Evolutionary conservation across 2,888 invertebrate genomes (phyloP).

Genomic region (Drosophila macrospina): DNA sequence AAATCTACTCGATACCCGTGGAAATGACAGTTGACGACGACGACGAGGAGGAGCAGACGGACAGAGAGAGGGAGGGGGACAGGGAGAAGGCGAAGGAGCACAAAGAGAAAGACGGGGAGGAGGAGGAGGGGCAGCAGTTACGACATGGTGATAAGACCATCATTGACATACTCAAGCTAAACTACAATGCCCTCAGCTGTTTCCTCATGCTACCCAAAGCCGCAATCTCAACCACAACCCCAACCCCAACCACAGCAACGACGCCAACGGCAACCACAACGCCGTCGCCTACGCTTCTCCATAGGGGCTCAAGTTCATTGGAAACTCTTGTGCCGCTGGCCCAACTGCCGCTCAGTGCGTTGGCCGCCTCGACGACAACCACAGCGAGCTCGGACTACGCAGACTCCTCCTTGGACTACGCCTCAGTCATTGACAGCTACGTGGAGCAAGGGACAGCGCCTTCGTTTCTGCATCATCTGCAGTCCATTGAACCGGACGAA

Average conservation of each 20-base stretch:
- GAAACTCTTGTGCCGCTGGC: constrained; percentile 71
- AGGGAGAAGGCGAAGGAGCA: constrained; percentile 3
- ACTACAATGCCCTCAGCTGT: constrained; percentile 82
- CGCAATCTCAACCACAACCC: constrained; percentile 47
- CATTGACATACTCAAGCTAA: constrained; percentile 79
- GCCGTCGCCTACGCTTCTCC: constrained; percentile 6
- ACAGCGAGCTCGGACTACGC: constrained; percentile 50
- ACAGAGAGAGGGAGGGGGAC: constrained; percentile 16
- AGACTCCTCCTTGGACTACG: constrained; percentile 56
- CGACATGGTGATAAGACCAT: constrained; percentile 81
- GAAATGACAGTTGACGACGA: constrained; percentile 63
- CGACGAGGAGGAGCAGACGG: constrained; percentile 30
- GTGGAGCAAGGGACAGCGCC: constrained; percentile 38
- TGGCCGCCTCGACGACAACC: constrained; percentile 60
- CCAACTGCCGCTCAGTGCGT: constrained; percentile 56
- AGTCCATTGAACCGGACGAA: constrained; percentile 60
- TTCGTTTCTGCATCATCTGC: constrained; percentile 72
- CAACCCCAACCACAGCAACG: constrained; percentile 33
- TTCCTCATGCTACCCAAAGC: constrained; percentile 80
- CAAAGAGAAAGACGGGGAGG: constrained; percentile 8
- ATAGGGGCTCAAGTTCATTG: constrained; percentile 73
- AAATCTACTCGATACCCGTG: constrained; percentile 78
- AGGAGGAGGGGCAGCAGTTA: constrained; percentile 46
- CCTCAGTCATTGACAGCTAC: constrained; percentile 59
- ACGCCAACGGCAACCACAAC: constrained; percentile 18